Evolutionary conservation across 2,113 vertebrate species (phyloP).

Genomic region (Anser cygnoides): DNA sequence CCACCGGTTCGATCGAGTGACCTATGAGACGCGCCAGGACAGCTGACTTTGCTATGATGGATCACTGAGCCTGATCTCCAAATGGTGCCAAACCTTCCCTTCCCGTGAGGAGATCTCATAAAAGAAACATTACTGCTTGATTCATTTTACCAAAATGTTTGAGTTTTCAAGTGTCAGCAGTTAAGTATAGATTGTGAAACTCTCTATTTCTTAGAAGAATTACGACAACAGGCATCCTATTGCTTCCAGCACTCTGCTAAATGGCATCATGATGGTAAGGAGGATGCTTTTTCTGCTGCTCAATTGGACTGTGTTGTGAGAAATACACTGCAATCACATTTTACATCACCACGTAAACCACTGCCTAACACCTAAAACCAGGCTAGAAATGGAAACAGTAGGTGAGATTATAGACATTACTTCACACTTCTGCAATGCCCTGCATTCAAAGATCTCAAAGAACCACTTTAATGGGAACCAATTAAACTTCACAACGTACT

Average conservation of each 20-base stretch:
- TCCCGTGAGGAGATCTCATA: conserved; percentile 73
- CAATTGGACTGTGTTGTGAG: conserved; percentile 8
- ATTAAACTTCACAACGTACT: conserved; percentile 42
- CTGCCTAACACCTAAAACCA: conserved; percentile 23
- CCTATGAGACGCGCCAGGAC: conserved; percentile 91
- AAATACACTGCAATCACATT: conserved; percentile 27
- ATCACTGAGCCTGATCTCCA: conserved; percentile 87
- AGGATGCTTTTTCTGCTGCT: conserved; percentile 24
- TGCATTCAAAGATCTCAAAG: conserved; percentile 24
- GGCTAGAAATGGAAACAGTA: conserved; percentile 33
- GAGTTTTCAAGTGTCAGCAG: conserved; percentile 75
- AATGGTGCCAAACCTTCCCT: conserved; percentile 73
- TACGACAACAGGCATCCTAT: conserved; percentile 40
- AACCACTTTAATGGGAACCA: neutral
- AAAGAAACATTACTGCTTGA: conserved; percentile 79
- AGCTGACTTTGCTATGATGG: conserved; percentile 90
- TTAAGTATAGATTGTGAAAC: conserved; percentile 66
- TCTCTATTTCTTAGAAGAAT: conserved; percentile 71
- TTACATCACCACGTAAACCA: conserved; percentile 40
- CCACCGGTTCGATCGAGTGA: conserved; percentile 90
- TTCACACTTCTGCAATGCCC: conserved; percentile 18
- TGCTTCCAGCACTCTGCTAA: conserved; percentile 68
- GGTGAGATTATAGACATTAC: conserved; percentile 47
- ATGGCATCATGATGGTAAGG: conserved; percentile 70
- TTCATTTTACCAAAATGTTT: conserved; percentile 79